Base-by-base conservation (phyloP, 2,797 vertebrate genomes). In the Petrocephalus schoutedeni region DNA sequence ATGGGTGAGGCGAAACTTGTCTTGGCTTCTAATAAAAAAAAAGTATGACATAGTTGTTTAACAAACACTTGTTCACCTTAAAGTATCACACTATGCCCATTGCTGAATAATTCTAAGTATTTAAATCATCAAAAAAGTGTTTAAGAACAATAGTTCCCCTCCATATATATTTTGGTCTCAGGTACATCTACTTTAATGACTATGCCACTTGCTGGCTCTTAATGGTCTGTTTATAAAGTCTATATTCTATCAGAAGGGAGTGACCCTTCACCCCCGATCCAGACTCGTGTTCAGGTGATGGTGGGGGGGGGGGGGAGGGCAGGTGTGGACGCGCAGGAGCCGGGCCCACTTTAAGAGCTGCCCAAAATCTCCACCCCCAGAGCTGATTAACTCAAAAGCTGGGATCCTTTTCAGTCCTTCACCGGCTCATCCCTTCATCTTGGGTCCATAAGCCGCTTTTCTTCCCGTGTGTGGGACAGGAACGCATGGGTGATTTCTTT, bases 371-470 rank as follows among this genome's bases (percentile, higher is more conserved):
- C 87, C 67, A 36, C 16, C 41, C 41, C 67, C 16, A 19, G 2
- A 56, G 74, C 41, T 64, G 80, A 85, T 88, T 85, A 67, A 88
- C 80, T 41, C 49, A n/a, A 32, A 61, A 49, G 45, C 87, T 88
- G 80, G 28, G 87, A 85, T 85, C 58, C 87, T 21, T 53, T 56
- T 53, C 82, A 36, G 58, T 64, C 82, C 53, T 51, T 21, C 59
- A 32, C 58, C 32, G 6, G 82, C 87, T 88, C 82, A 85, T 67
- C 80, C 45, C 49, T 41, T 85, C 87, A 64, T 84, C 58, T 45
- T 4, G 23, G 45, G 45, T 16, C 6, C 51, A 28, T 88, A 85
- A 84, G 80, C 87, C 21, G 80, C 58, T 85, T 88, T 88, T 56
- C 58, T 16, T 36, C 58, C 80, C 36, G 23, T 58, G 83, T 57